Percentiles rank a stretch among this genome's conserved stretches.
phyloP scores from a whole-genome alignment of 2,888 invertebrate species.

The Tanypteryx hageni region DNA sequence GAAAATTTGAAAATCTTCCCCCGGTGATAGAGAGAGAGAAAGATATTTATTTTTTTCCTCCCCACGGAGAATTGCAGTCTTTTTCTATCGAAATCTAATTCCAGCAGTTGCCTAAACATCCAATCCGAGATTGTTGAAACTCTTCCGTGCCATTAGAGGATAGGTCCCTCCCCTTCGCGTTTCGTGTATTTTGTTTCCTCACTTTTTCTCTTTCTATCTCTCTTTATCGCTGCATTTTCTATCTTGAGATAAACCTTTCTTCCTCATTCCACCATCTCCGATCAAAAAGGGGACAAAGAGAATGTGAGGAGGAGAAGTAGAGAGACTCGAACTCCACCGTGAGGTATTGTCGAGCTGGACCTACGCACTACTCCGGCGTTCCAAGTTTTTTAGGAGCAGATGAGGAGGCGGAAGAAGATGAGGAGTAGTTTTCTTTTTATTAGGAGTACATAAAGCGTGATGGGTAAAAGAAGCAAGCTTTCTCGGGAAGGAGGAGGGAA shows the following conservation, averaged over 20 bases:
- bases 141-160: too few species aligned
- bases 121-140: background rate
- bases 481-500: background rate
- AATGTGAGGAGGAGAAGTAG: background rate
- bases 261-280: background rate
- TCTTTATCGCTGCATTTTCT: background rate
- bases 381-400: background rate
- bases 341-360: background rate
- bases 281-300: background rate
- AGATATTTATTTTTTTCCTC: background rate
- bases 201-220: background rate
- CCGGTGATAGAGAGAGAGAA: background rate
- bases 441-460: constrained; percentile 3
- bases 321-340: background rate
- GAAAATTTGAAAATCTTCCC: background rate
- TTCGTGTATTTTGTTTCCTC: background rate
- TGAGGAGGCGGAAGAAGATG: background rate
- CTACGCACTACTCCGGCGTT: background rate
- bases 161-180: background rate
- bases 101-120: background rate
- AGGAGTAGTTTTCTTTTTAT: background rate
- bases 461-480: background rate
- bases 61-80: background rate
- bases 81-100: background rate
- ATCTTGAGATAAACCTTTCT: background rate